Base-by-base conservation (phyloP, 2,113 vertebrate genomes). In the Leucoraja erinaceus region DNA sequence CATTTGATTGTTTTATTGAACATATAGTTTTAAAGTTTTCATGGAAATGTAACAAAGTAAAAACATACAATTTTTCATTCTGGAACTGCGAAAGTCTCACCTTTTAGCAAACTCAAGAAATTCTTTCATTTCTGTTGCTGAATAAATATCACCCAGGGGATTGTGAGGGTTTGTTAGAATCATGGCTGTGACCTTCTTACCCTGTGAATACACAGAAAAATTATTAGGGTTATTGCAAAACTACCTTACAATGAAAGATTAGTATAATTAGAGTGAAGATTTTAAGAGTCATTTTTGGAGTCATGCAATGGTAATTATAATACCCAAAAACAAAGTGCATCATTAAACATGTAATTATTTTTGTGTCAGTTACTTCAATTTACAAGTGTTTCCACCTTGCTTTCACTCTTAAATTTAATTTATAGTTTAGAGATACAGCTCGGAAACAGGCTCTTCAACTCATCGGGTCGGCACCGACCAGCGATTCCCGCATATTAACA, bases 131-230 rank as follows among this genome's bases (percentile, higher is more conserved):
- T 99, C 98, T 94, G 95, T 94, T 0, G 94, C 94, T 22, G 97
- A 97, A 95, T 99, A 99, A 95, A 99, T 93, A 31, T 98, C 97
- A 56, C 98, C 99, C 93, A 99, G 95, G 38, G 99, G 99, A 94
- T 99, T 99, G 93, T 99, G 98, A 56, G 98, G 98, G 95, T 98
- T 99, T 94, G 99, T 95, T 91, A 99, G 96, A 94, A 99, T 97
- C 93, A 99, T 94, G 61, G 96, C 98, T 94, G 96, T 97, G 93
- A 99, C 96, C 93, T 84, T 95, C 93, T 97, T 88, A 81, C 97
- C 97, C 99, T 99, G 38, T 20, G 74, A 5, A 28, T 28, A 91
- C 66, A 91, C 63, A 91, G 68, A 70, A 90, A 63, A 47, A 74
- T 68, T 28, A 72, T 91, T 11, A 28, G 68, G 47, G 31, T n/a